These are phyloP conservation scores for Phenganax stokvisi DNA, from an alignment of 92 coral and sea anemone genomes.

Conservation along the genomic window DNA sequence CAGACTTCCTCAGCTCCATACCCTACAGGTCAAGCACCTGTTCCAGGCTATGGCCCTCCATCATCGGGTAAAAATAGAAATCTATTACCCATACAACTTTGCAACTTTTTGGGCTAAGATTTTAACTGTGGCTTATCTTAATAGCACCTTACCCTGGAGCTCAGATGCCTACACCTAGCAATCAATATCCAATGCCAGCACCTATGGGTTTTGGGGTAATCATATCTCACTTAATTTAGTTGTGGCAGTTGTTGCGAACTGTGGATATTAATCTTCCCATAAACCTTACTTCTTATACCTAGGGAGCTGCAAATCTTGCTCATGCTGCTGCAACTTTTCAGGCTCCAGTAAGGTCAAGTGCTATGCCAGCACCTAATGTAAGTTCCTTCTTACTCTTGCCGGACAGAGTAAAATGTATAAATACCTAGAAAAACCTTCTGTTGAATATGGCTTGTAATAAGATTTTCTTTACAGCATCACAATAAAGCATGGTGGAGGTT, in stretches of 20 bases:
- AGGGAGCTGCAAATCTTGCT: conserved; percentile 28
- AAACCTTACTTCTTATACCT: neutral
- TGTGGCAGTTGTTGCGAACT: neutral
- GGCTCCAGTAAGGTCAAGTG: neutral
- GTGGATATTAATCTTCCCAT: neutral
- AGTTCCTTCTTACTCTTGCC: neutral
- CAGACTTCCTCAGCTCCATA: neutral
- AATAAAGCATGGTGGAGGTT: too few relatives aligned
- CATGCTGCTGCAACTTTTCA: conserved; percentile 32
- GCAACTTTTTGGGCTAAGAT: neutral
- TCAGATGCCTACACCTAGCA: conserved; percentile 5
- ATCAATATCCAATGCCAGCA: conserved; percentile 6
- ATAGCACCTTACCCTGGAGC: conserved; percentile 5
- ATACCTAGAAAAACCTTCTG: neutral
- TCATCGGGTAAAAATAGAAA: neutral
- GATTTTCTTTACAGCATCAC: neutral
- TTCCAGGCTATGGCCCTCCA: conserved; percentile 2
- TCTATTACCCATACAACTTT: neutral
- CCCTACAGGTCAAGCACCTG: neutral
- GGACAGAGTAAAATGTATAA: neutral
- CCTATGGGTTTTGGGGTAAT: conserved; percentile 28
- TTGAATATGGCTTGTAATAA: neutral
- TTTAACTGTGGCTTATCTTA: neutral
- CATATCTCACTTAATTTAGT: neutral
- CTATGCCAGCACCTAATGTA: conserved; percentile 17